A percentile compares a stretch with the other conserved stretches of the same genome.
These are phyloP conservation scores for Silvanus unidentatus DNA, from an alignment of 2,888 invertebrate species.

Conservation along the genomic window DNA sequence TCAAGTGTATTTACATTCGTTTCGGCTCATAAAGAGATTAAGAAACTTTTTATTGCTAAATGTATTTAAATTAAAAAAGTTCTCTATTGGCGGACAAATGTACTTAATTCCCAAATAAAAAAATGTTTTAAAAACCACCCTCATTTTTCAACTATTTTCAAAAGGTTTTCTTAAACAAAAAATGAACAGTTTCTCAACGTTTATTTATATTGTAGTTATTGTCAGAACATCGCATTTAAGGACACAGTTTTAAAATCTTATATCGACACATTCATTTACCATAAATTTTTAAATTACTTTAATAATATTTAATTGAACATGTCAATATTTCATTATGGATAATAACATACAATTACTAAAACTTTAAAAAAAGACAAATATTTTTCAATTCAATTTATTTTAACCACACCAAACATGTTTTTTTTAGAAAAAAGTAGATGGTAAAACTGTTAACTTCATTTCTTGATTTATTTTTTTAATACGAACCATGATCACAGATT, in stretches of 20 bases:
- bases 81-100: too few relatives aligned
- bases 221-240: conserved; percentile 32
- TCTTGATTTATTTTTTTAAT: conserved; percentile 4
- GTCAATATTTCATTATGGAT: conserved; percentile 7
- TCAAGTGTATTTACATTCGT: too few relatives aligned
- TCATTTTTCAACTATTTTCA: too few relatives aligned
- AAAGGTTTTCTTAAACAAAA: conserved; percentile 5
- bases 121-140: too few relatives aligned
- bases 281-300: neutral
- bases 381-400: conserved; percentile 28
- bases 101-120: too few relatives aligned
- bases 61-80: too few relatives aligned
- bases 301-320: conserved; percentile 2
- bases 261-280: conserved; percentile 1
- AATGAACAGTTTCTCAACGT: conserved; percentile 22
- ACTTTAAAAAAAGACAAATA: conserved; percentile 22
- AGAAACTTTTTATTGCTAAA: too few relatives aligned
- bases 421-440: conserved; percentile 21
- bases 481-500: conserved; percentile 27
- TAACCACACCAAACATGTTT: conserved; percentile 28
- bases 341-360: conserved; percentile 20
- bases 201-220: conserved; percentile 35
- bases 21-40: too few relatives aligned
- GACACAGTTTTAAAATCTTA: conserved; percentile 19
- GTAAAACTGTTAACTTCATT: too few relatives aligned